phyloP scores from a whole-genome alignment of 2,113 vertebrate genomes.

The Urocitellus parryii region DNA sequence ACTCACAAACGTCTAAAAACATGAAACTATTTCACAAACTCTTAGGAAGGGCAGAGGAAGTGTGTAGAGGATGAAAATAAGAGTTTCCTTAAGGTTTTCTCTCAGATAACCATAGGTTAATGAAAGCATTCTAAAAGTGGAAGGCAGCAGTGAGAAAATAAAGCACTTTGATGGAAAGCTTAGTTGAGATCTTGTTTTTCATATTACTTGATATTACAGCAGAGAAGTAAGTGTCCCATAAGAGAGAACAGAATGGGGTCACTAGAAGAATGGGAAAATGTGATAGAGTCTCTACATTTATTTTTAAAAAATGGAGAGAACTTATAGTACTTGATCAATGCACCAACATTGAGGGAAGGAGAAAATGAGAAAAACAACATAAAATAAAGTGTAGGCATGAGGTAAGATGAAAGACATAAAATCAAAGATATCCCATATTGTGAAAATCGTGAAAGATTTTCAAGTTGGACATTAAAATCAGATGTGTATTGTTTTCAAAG shows the following conservation, averaged over 20 bases:
- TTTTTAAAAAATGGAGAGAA: neutral
- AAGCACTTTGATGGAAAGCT: neutral
- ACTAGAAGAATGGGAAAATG: neutral
- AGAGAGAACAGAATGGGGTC: neutral
- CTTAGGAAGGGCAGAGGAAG: neutral
- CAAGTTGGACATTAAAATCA: constrained; percentile 12
- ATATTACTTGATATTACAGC: no score
- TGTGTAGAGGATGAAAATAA: neutral
- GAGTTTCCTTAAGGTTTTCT: neutral
- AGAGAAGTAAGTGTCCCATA: neutral
- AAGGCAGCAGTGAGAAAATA: neutral
- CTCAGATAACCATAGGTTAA: neutral
- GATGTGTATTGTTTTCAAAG: neutral
- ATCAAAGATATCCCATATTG: neutral
- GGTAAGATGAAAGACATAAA: constrained; percentile 4
- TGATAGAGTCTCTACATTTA: neutral
- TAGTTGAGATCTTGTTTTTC: neutral
- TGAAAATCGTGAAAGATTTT: neutral
- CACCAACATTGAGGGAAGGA: neutral
- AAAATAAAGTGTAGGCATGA: neutral
- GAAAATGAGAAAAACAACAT: neutral
- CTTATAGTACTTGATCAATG: neutral
- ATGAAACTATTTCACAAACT: neutral
- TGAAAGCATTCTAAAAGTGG: neutral
- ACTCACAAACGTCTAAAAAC: neutral